Base-by-base conservation (phyloP, 2,113 vertebrate genomes). In the Peromyscus leucopus region DNA sequence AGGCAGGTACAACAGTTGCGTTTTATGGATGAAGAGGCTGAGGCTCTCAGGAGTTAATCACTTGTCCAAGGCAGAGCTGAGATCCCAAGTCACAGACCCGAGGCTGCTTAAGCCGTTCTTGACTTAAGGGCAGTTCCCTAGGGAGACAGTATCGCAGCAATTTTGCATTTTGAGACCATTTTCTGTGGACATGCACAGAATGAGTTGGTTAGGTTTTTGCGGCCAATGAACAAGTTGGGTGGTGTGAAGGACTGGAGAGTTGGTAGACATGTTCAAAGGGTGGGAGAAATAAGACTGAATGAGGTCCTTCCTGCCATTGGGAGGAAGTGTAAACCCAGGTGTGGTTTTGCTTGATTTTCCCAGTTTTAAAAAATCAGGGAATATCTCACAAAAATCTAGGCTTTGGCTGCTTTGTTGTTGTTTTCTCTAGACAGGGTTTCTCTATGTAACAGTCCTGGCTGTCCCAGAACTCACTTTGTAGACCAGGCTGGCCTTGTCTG, bases 291-390 rank as follows among this genome's bases (percentile, higher is more conserved):
- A 71, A 63, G 42, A 61, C 31, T 16, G 36, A 71, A 42, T 33
- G 46, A 67, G 51, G 31, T 7, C 31, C 48, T 67, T 90, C 63
- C 74, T 55, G 84, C 61, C 10, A 4, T 3, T 72, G 72, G 71
- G 75, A 69, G 39, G 24, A 78, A 42, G 59, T 57, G 9, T 42
- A 88, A 84, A 31, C 28, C 75, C 46, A 31, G 5, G 1, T 13
- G 36, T 26, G 21, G 16, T 87, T 90, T 90, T 46, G 12, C 57
- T 89, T 15, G 61, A 31, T 92, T 74, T 55, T 24, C 15, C 9
- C 75, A 17, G 5, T 28, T 84, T 91, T 75, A 75, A 88, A 94
- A 94, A 94, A 72, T 39, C 13, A 48, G 24, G 65, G 84, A n/a
- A 36, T 59, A 67, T 71, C 57, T 91, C 69, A 12, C 69, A 48